phyloP scores from a whole-genome alignment of 2,888 invertebrate species.

The Sinhomidia bicolor region DNA sequence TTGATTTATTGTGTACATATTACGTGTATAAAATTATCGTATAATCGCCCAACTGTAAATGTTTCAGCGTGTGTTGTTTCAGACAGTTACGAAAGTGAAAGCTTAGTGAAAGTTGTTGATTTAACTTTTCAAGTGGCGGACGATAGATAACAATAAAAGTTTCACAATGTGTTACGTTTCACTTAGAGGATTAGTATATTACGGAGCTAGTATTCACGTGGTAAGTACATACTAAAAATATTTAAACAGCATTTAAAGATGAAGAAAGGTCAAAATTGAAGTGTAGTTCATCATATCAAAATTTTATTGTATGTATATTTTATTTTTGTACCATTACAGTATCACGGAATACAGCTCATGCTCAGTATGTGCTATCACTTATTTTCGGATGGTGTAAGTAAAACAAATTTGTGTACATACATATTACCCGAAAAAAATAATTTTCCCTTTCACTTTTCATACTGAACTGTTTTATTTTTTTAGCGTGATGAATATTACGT shows the following conservation, averaged over 20 bases:
- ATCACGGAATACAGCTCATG: slow-evolving; percentile 73
- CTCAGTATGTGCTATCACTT: slow-evolving; percentile 72
- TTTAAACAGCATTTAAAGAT: neutral
- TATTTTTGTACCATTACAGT: slow-evolving; percentile 28
- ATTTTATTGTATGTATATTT: neutral
- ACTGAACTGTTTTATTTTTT: slow-evolving; percentile 12
- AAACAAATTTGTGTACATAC: neutral
- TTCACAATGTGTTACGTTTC: slow-evolving; percentile 71
- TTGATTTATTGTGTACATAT: too few species aligned
- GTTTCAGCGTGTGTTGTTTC: too few species aligned
- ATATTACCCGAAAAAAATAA: neutral
- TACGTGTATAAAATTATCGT: too few species aligned
- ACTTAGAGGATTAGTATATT: slow-evolving; percentile 61
- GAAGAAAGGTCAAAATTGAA: too few species aligned
- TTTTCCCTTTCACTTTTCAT: too few species aligned
- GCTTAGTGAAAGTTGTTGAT: too few species aligned
- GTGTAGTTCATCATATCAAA: neutral
- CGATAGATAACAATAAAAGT: too few species aligned
- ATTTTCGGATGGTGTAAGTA: slow-evolving; percentile 70
- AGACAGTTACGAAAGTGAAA: too few species aligned
- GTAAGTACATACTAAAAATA: slow-evolving; percentile 60
- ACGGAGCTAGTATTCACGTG: slow-evolving; percentile 71
- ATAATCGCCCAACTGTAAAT: too few species aligned
- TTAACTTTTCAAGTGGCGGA: too few species aligned
- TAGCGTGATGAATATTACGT: slow-evolving; percentile 62